Evolutionary conservation across 2,888 invertebrate genomes (phyloP), one percentile per base, ranked within the genome.

Genomic region (Tiliacea aurago): DNA sequence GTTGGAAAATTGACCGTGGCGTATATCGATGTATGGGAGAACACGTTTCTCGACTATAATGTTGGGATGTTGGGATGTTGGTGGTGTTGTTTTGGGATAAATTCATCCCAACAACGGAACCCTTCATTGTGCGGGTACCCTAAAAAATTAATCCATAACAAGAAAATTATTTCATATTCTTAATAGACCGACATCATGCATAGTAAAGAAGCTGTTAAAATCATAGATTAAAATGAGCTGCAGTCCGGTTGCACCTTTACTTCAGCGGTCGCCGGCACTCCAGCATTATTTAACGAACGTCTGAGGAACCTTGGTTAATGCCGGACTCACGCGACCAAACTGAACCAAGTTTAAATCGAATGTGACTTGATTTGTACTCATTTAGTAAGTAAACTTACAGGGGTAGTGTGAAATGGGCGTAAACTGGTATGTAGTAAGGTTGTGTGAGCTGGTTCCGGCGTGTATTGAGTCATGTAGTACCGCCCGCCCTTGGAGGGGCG

Each of bases 291-390:
- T 43, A 77, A 53, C 23, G 71, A 62, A 15, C 43, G 43, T n/a
- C 23, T 49, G 65, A 23, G 11, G 9, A 47, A 41, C 59, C 51
- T 47, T 28, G 15, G 11, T 11, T 10, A 28, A 41, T 5, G 28
- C 47, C 11, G 63, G 63, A 43, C 51, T 15, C 43, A 6, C 15
- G 49, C 51, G 55, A n/a, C 53, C 13, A 13, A 62, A 33, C 45
- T 75, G 15, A 56, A 11, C 33, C 13, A 67, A 64, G 43, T 61
- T 77, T 61, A 64, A 61, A 68, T 65, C 58, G 55, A 79, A 79
- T 75, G 56, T 23, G 61, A 64, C 43, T 59, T 51, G 37, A 66
- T 66, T 70, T 41, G 67, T 37, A 49, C 71, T 41, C 49, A 78
- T 76, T 56, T 68, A 68, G 51, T 53, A 68, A n/a, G 72, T 28